phyloP scores from a whole-genome alignment of 2,888 invertebrate genomes.

The Xanthia togata region DNA sequence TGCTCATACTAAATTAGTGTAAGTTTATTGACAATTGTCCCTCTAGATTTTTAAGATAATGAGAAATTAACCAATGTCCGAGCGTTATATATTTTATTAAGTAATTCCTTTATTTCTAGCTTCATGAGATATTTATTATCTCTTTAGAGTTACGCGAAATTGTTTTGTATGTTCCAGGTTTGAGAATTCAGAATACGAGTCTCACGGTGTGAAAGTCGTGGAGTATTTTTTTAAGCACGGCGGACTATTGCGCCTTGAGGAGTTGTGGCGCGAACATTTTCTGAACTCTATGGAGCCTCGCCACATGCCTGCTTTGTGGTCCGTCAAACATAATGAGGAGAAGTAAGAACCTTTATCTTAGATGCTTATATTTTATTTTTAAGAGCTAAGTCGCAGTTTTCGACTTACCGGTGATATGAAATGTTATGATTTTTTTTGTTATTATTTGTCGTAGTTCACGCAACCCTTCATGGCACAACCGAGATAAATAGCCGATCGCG shows the following conservation, averaged over 20 bases:
- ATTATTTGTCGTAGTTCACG: too few relatives aligned
- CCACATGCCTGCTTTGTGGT: conserved; percentile 94
- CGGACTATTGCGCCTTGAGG: conserved; percentile 93
- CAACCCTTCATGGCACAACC: too few relatives aligned
- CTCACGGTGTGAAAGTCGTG: conserved; percentile 91
- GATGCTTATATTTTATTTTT: not conserved
- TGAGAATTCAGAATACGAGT: conserved; percentile 85
- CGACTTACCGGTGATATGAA: too few relatives aligned
- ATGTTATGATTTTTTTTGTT: too few relatives aligned
- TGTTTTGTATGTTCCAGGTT: conserved; percentile 73
- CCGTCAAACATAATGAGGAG: conserved; percentile 93
- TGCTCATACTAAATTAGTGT: conserved; percentile 85
- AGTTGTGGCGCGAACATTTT: conserved; percentile 94
- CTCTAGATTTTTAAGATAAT: not conserved
- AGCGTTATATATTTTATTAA: not conserved
- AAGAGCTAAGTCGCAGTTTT: not conserved
- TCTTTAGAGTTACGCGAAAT: not conserved
- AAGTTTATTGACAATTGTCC: conserved; percentile 8
- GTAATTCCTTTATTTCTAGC: not conserved
- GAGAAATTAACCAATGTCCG: not conserved
- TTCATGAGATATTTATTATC: not conserved
- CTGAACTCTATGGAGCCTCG: conserved; percentile 93
- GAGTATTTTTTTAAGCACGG: conserved; percentile 87
- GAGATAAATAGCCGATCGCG: too few relatives aligned
- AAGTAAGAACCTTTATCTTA: conserved; percentile 74